phyloP scores from a whole-genome alignment of 2,797 vertebrate species.

The Chelmon rostratus region DNA sequence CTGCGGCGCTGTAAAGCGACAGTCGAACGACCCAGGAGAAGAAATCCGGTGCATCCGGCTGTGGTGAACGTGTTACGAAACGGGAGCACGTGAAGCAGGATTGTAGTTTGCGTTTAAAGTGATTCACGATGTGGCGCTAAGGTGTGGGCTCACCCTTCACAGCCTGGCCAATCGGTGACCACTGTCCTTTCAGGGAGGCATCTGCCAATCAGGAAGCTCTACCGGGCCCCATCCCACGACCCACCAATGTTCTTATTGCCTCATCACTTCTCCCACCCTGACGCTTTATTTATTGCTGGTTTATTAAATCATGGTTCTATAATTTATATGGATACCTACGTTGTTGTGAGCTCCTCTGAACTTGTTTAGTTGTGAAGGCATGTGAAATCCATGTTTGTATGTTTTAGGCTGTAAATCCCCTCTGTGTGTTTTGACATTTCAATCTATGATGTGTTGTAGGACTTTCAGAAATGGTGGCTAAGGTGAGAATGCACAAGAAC shows the following conservation, averaged over 20 bases:
- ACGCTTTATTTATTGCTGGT: slow-evolving; percentile 63
- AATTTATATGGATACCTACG: slow-evolving; percentile 45
- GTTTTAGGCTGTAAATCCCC: slow-evolving; percentile 69
- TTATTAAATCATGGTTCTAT: slow-evolving; percentile 55
- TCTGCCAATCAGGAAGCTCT: slow-evolving; percentile 81
- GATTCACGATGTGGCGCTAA: slow-evolving; percentile 50
- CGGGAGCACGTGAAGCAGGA: slow-evolving; percentile 13
- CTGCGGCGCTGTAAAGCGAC: slow-evolving; percentile 37
- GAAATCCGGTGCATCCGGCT: slow-evolving; percentile 12
- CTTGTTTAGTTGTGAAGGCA: slow-evolving; percentile 65
- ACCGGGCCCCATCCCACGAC: slow-evolving; percentile 66
- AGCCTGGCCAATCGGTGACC: slow-evolving; percentile 65
- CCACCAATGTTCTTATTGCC: slow-evolving; percentile 60
- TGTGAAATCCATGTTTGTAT: slow-evolving; percentile 75
- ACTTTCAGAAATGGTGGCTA: slow-evolving; percentile 63
- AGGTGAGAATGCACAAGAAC: slow-evolving; percentile 77
- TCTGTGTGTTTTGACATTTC: slow-evolving; percentile 75
- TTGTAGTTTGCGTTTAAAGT: slow-evolving; percentile 39
- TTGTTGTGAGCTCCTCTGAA: slow-evolving; percentile 56
- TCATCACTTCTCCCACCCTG: slow-evolving; percentile 47
- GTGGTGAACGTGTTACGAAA: slow-evolving; percentile 8
- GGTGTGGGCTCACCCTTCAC: slow-evolving; percentile 44
- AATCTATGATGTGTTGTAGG: slow-evolving; percentile 67
- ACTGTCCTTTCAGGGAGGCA: slow-evolving; percentile 83
- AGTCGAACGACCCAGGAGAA: slow-evolving; percentile 29